Percentiles rank a stretch among this genome's conserved stretches.
Conservation (phyloP, 2,888 invertebrate genomes). For the Acleris laterana region DNA sequence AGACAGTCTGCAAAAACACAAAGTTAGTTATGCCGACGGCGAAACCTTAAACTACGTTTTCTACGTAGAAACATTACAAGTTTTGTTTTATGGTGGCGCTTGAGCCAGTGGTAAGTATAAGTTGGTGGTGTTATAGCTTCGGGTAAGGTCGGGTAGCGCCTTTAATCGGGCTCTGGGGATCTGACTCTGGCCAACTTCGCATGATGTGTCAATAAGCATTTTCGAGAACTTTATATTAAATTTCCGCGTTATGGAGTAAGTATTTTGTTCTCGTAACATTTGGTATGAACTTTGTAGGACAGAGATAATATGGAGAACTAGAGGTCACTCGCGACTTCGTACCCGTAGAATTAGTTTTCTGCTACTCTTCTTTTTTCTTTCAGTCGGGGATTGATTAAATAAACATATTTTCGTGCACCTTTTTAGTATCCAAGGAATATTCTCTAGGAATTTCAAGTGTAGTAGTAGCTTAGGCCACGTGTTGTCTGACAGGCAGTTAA, state of each 20-base stretch:
- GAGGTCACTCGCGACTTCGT: too few species aligned
- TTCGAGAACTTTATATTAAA: slow-evolving; percentile 27
- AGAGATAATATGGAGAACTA: neutral
- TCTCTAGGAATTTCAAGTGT: too few species aligned
- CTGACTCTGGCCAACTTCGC: slow-evolving; percentile 26
- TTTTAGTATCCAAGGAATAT: too few species aligned
- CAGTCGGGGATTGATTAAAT: too few species aligned
- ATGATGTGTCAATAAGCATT: slow-evolving; percentile 35
- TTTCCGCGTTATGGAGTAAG: slow-evolving; percentile 4
- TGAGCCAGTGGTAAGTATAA: slow-evolving; percentile 8
- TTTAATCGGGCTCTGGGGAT: slow-evolving; percentile 24
- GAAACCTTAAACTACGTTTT: neutral
- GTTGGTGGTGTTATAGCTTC: slow-evolving; percentile 18
- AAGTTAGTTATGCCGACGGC: slow-evolving; percentile 5
- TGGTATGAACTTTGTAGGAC: neutral
- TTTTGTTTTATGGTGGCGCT: slow-evolving; percentile 5
- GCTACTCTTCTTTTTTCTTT: too few species aligned
- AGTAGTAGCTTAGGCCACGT: too few species aligned
- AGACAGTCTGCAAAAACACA: slow-evolving; percentile 18
- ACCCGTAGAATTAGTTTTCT: too few species aligned
- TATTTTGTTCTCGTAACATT: neutral
- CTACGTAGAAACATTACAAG: neutral
- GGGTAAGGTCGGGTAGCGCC: slow-evolving; percentile 18
- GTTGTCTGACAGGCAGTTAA: too few species aligned
- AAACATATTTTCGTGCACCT: too few species aligned